These are phyloP conservation scores for Typhlichthys subterraneus DNA, from an alignment of 2,797 vertebrate species.

Conservation along the genomic window DNA sequence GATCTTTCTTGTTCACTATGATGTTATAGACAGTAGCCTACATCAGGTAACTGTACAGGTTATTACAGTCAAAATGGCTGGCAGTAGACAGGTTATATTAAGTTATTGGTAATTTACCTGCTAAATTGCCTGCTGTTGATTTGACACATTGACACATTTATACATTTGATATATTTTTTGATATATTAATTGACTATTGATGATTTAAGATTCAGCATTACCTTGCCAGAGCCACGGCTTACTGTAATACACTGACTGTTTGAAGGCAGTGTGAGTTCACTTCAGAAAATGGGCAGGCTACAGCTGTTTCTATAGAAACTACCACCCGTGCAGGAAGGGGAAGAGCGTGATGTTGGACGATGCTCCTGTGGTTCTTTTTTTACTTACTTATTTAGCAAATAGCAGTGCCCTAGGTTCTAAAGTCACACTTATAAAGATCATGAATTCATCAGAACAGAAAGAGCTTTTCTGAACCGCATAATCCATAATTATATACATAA, in stretches of 20 bases:
- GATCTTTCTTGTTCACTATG: too few species aligned
- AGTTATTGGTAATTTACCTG: too few species aligned
- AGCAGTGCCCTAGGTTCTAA: slow-evolving; percentile 2
- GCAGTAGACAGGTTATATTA: too few species aligned
- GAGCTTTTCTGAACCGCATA: neutral
- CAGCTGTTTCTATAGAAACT: slow-evolving; percentile 57
- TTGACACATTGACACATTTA: too few species aligned
- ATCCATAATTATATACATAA: slow-evolving; percentile 5
- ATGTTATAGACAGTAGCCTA: too few species aligned
- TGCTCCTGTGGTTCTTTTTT: neutral
- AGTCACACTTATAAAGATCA: too few species aligned
- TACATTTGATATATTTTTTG: too few species aligned
- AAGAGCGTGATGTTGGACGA: slow-evolving; percentile 8
- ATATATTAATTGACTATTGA: too few species aligned
- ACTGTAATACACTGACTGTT: neutral
- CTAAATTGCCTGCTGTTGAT: too few species aligned
- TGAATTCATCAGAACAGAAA: neutral
- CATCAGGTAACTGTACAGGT: too few species aligned
- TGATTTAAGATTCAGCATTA: neutral
- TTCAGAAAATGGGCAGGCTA: neutral
- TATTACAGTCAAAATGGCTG: too few species aligned
- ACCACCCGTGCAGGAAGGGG: slow-evolving; percentile 11
- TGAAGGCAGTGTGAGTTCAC: neutral
- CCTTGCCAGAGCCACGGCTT: neutral
- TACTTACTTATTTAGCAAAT: neutral